Conservation (phyloP, 2,888 invertebrate species). For the Epiblema foenella region DNA sequence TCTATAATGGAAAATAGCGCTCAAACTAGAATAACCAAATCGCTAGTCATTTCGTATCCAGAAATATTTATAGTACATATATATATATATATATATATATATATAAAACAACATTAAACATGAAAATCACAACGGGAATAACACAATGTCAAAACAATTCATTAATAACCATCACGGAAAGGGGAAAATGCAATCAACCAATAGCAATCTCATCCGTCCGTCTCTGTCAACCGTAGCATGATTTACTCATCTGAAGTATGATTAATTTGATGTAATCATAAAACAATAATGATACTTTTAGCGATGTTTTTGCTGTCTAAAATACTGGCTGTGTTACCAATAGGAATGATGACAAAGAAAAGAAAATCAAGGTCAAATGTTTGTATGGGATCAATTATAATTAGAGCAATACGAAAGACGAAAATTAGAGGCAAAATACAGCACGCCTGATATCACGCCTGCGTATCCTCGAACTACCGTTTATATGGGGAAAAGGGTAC, state of each 20-base stretch:
- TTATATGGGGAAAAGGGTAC: too few relatives aligned
- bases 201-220: constrained; percentile 12
- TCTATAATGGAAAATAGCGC: neutral
- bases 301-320: too few relatives aligned
- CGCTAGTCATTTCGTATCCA: neutral
- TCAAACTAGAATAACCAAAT: constrained; percentile 5
- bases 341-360: too few relatives aligned
- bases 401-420: too few relatives aligned
- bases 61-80: neutral
- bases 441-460: too few relatives aligned
- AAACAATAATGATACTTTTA: neutral
- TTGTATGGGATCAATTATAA: too few relatives aligned
- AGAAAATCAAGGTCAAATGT: too few relatives aligned
- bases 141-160: constrained; percentile 14
- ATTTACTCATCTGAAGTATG: constrained; percentile 14
- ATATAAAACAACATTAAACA: neutral
- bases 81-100: neutral
- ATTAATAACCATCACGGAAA: constrained; percentile 22
- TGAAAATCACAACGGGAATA: neutral
- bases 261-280: constrained; percentile 11
- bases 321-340: too few relatives aligned
- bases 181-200: constrained; percentile 21
- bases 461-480: too few relatives aligned
- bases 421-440: too few relatives aligned
- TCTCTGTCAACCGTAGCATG: neutral